Evolutionary conservation across 2,797 vertebrate genomes (phyloP).

Genomic region (Bucorvus abyssinicus): DNA sequence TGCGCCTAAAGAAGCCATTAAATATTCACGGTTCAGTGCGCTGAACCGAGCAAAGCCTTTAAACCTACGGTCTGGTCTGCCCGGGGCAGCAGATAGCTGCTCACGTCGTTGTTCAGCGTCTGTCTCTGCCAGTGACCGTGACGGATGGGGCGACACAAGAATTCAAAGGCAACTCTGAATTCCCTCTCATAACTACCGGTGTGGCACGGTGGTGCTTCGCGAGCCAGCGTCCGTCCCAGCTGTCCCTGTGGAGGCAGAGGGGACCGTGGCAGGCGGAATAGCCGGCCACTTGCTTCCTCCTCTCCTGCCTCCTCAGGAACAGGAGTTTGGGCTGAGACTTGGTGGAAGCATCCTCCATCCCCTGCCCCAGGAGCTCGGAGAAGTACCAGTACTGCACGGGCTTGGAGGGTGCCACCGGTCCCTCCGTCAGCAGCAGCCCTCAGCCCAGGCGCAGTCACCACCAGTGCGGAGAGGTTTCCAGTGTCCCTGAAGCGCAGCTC

Average conservation of each 20-base stretch:
- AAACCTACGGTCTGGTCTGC: not conserved
- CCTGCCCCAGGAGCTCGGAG: accelerated
- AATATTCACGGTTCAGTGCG: not conserved
- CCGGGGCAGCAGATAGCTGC: not conserved
- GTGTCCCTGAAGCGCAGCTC: not conserved
- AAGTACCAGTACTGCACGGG: not conserved
- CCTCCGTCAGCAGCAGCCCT: not conserved
- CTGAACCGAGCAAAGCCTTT: not conserved
- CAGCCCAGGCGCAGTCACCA: not conserved
- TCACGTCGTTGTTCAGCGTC: not conserved
- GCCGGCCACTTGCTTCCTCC: not conserved
- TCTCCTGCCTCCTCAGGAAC: not conserved
- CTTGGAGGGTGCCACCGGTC: too few species aligned
- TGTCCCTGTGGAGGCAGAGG: not conserved
- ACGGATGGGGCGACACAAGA: not conserved
- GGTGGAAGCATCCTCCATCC: not conserved
- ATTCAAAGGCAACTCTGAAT: not conserved
- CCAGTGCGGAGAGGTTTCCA: not conserved
- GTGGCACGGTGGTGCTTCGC: not conserved
- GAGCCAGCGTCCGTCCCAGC: accelerated
- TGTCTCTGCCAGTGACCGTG: not conserved
- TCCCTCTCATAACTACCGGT: not conserved
- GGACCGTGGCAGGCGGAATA: accelerated
- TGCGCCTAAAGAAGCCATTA: not conserved
- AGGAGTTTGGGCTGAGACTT: not conserved